Percentiles rank a stretch among this genome's conserved stretches.
Evolutionary conservation across 53 echinoderm and acorn worm species (phyloP).

Genomic region (Holothuria leucospilota): DNA sequence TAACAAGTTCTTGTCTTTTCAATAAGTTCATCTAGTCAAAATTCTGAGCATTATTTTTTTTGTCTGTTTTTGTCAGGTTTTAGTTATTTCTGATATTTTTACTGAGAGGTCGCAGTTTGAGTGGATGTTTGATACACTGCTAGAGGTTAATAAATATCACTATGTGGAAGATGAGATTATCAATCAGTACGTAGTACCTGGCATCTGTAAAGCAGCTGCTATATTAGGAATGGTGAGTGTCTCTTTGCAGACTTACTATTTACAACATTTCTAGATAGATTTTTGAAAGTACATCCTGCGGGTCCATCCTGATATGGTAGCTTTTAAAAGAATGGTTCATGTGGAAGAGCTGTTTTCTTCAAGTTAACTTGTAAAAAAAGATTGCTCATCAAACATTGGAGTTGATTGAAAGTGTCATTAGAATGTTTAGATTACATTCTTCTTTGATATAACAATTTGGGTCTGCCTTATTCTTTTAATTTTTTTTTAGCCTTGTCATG

Average conservation of each 20-base stretch:
- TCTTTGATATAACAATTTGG: no score
- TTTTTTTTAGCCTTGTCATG: no score
- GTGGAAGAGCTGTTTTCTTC: no score
- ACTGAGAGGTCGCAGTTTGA: constrained; percentile 97
- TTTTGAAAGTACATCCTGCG: no score
- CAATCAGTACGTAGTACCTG: constrained; percentile 91
- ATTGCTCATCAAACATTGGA: no score
- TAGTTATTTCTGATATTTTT: constrained; percentile 96
- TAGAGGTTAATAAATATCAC: constrained; percentile 95
- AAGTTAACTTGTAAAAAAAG: no score
- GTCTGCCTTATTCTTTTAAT: no score
- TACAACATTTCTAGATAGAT: background rate
- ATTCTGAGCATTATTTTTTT: background rate
- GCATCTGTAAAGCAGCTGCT: constrained; percentile 98
- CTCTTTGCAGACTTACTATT: background rate
- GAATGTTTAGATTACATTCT: no score
- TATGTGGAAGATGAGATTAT: constrained; percentile 96
- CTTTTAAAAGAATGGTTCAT: no score
- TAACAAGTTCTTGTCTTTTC: no score
- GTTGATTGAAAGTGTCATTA: no score
- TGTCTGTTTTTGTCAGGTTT: constrained; percentile 64
- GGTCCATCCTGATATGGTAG: background rate
- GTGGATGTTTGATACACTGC: constrained; percentile 99
- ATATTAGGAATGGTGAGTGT: constrained; percentile 87
- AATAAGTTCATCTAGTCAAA: no score